Evolutionary conservation across 2,888 invertebrate genomes (phyloP), one percentile per base, ranked within the genome.

Genomic region (Omphaloscelis lunosa): DNA sequence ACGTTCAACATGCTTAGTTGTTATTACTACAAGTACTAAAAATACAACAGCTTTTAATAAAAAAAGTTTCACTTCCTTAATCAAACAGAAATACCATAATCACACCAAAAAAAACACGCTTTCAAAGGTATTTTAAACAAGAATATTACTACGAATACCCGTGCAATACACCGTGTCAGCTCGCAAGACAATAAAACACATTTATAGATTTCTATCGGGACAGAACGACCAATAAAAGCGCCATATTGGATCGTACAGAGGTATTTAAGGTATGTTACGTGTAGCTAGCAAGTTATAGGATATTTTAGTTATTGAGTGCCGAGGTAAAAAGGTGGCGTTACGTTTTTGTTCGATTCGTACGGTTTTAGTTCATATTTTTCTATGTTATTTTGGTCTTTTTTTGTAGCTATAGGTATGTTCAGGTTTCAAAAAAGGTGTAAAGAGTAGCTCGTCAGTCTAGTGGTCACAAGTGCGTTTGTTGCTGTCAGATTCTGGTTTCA

Each of bases 121-220:
- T 29, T 75, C 66, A 79, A 80, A 75, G 77, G 69, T 72, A 62
- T 76, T 88, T 77, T 67, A 77, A 86, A 78, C 41, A 41, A 61
- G 75, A 86, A 84, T 78, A 86, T 75, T 51, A 51, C 78, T 51
- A 48, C 56, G 59, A 69, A 72, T 75, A 77, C 71, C 83, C 39
- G 74, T 53, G 69, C 80, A 65, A 70, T 80, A 82, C 79, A 83
- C 79, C 75, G 73, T 82, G 86, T 88, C 88, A 88, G 86, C 79
- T 77, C 69, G 75, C 27, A 68, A 88, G 80, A 88, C 80, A 88
- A 87, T 88, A 87, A 87, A 88, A 88, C 84, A 86, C 88, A 84
- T 87, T 87, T 88, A 87, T 86, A 87, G 84, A 88, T 87, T 83
- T 82, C 76, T 86, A 87, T 87, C 88, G 86, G 77, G 70, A 78